A percentile compares a stretch with the other conserved stretches of the same genome.
phyloP scores from a whole-genome alignment of 2,113 vertebrate species.

The Ovibos moschatus region DNA sequence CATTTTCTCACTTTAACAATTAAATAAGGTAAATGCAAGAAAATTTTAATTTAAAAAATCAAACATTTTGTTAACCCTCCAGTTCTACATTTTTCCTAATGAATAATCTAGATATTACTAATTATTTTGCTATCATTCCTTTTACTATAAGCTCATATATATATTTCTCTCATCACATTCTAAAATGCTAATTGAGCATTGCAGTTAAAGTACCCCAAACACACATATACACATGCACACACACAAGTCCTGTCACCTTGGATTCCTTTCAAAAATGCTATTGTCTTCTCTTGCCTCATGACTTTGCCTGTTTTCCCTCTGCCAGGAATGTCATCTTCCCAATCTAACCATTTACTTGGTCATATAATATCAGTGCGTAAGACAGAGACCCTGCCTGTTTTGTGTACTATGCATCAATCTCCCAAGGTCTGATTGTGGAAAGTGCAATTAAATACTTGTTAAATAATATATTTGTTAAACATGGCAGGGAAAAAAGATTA shows the following conservation, averaged over 20 bases:
- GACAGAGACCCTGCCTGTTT: neutral
- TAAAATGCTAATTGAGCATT: constrained; percentile 32
- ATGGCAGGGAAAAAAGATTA: neutral
- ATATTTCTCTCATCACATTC: neutral
- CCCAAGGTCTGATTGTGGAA: neutral
- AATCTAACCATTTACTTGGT: neutral
- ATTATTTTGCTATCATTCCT: neutral
- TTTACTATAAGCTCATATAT: neutral
- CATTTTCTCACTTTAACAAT: neutral
- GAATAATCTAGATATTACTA: neutral
- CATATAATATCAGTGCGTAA: neutral
- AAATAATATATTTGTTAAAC: neutral
- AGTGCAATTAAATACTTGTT: neutral
- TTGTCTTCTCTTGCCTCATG: neutral
- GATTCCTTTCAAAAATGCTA: neutral
- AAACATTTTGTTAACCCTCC: neutral
- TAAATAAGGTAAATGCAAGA: neutral
- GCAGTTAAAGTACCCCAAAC: neutral
- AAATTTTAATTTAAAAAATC: neutral
- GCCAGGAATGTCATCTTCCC: neutral
- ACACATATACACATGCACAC: neutral
- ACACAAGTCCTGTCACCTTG: neutral
- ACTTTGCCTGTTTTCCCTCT: neutral
- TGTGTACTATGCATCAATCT: neutral
- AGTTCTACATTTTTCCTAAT: neutral